These are phyloP conservation scores for Astropecten irregularis DNA, from an alignment of 53 echinoderm and acorn worm species.

Conservation along the genomic window DNA sequence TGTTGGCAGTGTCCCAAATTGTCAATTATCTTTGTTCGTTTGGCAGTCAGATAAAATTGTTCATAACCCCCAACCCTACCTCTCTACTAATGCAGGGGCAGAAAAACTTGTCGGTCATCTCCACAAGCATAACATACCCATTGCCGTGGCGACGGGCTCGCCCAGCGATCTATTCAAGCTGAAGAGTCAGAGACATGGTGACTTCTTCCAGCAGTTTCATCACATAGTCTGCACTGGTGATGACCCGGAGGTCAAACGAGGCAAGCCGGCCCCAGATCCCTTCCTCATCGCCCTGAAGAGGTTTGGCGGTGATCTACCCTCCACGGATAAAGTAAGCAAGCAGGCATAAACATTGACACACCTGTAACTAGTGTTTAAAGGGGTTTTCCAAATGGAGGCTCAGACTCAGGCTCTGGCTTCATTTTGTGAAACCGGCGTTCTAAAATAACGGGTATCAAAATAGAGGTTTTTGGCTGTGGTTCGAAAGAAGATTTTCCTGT, in stretches of 20 bases:
- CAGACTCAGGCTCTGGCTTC: too few relatives aligned
- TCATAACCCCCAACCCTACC: too few relatives aligned
- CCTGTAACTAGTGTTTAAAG: too few relatives aligned
- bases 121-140: conserved; percentile 78
- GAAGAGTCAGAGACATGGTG: conserved; percentile 74
- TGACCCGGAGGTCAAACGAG: conserved; percentile 87
- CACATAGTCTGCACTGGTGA: conserved; percentile 89
- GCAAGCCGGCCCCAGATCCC: conserved; percentile 90
- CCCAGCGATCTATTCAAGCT: conserved; percentile 62
- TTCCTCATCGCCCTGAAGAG: conserved; percentile 70
- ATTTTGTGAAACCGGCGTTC: too few relatives aligned
- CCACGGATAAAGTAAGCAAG: conserved; percentile 71
- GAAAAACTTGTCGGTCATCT: conserved; percentile 87
- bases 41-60: too few relatives aligned
- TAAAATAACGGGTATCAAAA: too few relatives aligned
- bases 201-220: conserved; percentile 88
- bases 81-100: conserved; percentile 82
- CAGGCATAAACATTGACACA: too few relatives aligned
- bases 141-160: conserved; percentile 90
- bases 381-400: too few relatives aligned
- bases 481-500: too few relatives aligned
- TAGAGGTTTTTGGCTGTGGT: too few relatives aligned
- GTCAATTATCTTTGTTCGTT: too few relatives aligned
- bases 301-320: conserved; percentile 73
- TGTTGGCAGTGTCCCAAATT: too few relatives aligned